These are phyloP conservation scores for Sebastes matsubarae DNA, from an alignment of 2,797 vertebrate species.

Conservation along the genomic window DNA sequence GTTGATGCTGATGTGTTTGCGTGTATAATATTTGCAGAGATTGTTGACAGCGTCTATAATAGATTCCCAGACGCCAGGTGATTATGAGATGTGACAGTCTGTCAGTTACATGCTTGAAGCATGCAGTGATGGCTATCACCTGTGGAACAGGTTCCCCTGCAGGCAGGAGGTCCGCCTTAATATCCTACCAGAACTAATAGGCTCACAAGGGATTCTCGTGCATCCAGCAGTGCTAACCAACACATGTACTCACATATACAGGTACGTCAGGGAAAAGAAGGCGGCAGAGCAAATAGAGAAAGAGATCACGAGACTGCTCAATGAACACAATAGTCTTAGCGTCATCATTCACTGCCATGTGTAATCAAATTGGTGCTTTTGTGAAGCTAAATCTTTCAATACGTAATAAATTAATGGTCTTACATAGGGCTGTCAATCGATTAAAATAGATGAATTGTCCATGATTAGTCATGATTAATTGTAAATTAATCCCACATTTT, in stretches of 20 bases:
- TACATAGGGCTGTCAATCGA: neutral
- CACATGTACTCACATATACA: neutral
- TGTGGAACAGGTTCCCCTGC: constrained; percentile 26
- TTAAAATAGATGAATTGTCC: no score
- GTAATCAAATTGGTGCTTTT: neutral
- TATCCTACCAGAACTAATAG: neutral
- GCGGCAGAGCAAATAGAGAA: neutral
- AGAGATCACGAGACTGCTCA: neutral
- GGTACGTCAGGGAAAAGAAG: neutral
- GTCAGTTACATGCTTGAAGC: neutral
- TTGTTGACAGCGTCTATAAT: neutral
- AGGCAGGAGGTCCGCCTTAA: neutral
- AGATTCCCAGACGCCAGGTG: neutral
- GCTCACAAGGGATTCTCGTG: neutral
- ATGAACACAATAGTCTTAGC: neutral
- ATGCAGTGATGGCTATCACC: constrained; percentile 23
- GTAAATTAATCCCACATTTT: no score
- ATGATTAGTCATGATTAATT: no score
- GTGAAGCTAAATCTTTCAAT: neutral
- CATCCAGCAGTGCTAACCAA: neutral
- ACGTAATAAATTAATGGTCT: neutral
- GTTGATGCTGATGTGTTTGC: neutral
- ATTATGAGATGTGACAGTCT: constrained; percentile 13
- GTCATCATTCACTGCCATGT: neutral
- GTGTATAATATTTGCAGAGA: neutral